Conservation (phyloP, 2,797 vertebrate species). For the Cirrhinus mrigala region DNA sequence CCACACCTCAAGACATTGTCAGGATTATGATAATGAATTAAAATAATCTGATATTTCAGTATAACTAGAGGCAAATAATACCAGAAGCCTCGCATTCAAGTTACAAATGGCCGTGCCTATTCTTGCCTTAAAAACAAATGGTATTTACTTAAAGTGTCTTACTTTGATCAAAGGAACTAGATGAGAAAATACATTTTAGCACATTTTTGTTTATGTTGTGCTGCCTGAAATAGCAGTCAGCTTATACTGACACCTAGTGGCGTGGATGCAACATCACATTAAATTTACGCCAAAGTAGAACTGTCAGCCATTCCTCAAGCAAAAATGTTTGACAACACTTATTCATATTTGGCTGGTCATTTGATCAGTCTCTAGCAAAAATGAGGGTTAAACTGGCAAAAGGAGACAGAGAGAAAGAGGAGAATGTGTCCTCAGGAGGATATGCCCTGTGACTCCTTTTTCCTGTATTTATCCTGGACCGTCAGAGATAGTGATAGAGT, state of each 20-base stretch:
- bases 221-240: background rate
- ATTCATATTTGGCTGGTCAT: background rate
- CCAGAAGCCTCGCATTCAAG: no score
- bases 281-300: background rate
- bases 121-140: background rate
- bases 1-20: no score
- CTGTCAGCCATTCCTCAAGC: background rate
- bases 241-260: background rate
- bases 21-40: background rate
- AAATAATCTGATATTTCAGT: no score
- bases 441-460: slow-evolving; percentile 53
- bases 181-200: background rate
- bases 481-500: slow-evolving; percentile 62
- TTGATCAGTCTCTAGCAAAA: background rate
- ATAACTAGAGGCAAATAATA: background rate
- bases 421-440: slow-evolving; percentile 45
- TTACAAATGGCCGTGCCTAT: background rate
- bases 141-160: background rate
- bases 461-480: slow-evolving; percentile 65
- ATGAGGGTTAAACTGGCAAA: slow-evolving; percentile 4
- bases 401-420: slow-evolving; percentile 11
- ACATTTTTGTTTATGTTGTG: background rate
- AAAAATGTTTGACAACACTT: background rate
- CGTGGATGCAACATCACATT: background rate
- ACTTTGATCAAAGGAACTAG: background rate